Conservation (phyloP, 1,140 invertebrate genomes). For the Solenopsis invicta region DNA sequence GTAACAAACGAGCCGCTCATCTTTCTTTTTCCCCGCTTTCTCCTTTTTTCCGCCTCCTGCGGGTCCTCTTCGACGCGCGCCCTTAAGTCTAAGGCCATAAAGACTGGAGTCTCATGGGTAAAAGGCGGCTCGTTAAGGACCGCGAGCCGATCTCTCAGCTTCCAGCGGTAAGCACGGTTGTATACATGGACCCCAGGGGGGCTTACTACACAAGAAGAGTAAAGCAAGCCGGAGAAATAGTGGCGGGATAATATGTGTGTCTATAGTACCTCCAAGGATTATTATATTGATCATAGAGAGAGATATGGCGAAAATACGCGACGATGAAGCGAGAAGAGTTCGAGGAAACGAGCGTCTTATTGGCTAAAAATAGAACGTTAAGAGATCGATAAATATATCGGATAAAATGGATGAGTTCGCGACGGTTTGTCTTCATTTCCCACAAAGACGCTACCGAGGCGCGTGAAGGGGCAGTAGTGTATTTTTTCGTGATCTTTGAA, state of each 20-base stretch:
- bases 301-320: too few relatives aligned
- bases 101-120: constrained; percentile 57
- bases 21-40: constrained; percentile 25
- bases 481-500: constrained; percentile 25
- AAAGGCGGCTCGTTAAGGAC: constrained; percentile 73
- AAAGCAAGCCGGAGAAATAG: constrained; percentile 16
- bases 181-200: constrained; percentile 49
- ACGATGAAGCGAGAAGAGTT: not conserved
- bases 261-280: not conserved
- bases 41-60: constrained; percentile 44
- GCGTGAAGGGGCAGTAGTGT: not conserved
- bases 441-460: not conserved
- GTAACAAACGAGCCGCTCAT: constrained; percentile 68
- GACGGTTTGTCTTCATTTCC: not conserved
- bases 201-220: constrained; percentile 32
- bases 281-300: constrained; percentile 32
- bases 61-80: constrained; percentile 24
- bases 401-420: not conserved
- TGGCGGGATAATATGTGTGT: constrained; percentile 20
- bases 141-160: constrained; percentile 4
- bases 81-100: constrained; percentile 6
- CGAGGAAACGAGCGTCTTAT: not conserved
- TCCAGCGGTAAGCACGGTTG: constrained; percentile 39
- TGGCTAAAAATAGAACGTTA: not conserved
- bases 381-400: constrained; percentile 6